Conservation (phyloP, 2,888 invertebrate genomes). For the Morpho deidamia region DNA sequence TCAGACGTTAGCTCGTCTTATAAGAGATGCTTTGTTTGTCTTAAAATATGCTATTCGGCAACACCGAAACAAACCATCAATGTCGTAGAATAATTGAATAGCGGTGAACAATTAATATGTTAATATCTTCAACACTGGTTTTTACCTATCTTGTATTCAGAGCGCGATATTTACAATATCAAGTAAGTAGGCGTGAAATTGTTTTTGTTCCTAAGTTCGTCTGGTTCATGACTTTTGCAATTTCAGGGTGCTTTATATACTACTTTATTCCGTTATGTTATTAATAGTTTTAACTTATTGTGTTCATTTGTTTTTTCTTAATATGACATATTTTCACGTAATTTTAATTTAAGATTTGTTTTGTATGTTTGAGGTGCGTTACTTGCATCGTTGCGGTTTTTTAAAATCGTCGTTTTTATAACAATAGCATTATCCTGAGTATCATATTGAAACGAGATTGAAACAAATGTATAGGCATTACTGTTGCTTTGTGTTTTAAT, state of each 20-base stretch:
- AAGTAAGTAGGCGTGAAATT: conserved; percentile 49
- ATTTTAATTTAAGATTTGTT: no score
- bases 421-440: no score
- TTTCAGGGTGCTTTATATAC: conserved; percentile 22
- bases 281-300: no score
- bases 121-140: conserved; percentile 64
- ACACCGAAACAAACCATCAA: conserved; percentile 75
- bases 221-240: conserved; percentile 49
- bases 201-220: conserved; percentile 45
- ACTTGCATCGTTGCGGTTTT: no score
- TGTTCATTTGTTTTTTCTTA: no score
- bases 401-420: no score
- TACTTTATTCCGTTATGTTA: background rate
- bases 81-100: conserved; percentile 68
- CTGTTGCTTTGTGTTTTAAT: no score
- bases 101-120: conserved; percentile 68
- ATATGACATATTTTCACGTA: no score
- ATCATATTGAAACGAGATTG: no score
- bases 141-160: conserved; percentile 52
- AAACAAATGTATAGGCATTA: no score
- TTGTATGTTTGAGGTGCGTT: no score
- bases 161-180: conserved; percentile 57
- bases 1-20: conserved; percentile 55
- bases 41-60: conserved; percentile 69
- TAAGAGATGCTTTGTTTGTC: conserved; percentile 62